phyloP scores from a whole-genome alignment of 2,888 invertebrate genomes.

The Orgyia antiqua region DNA sequence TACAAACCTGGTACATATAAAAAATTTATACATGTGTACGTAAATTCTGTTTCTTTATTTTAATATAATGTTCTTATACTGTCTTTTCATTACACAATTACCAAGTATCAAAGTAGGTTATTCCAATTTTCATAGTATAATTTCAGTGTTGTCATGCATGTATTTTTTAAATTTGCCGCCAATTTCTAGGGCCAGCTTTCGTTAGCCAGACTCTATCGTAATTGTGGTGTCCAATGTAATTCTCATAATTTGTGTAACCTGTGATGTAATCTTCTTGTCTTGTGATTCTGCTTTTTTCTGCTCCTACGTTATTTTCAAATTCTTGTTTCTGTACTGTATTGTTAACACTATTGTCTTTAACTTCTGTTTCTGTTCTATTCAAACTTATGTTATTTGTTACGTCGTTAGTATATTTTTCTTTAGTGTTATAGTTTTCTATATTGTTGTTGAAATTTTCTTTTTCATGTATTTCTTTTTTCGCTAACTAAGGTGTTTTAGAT shows the following conservation, averaged over 20 bases:
- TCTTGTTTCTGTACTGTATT: conserved; percentile 7
- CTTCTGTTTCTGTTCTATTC: conserved; percentile 5
- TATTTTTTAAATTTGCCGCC: too few relatives aligned
- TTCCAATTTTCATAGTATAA: too few relatives aligned
- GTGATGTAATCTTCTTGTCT: conserved; percentile 6
- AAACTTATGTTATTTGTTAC: conserved; percentile 3
- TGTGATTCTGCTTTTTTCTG: conserved; percentile 7
- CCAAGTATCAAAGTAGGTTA: too few relatives aligned
- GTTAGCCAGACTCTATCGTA: too few relatives aligned
- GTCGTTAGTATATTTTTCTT: conserved; percentile 2
- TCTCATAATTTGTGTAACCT: too few relatives aligned
- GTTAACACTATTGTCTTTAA: conserved; percentile 7
- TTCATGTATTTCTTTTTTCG: conserved; percentile 9
- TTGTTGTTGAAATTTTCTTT: not conserved
- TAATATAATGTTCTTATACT: too few relatives aligned
- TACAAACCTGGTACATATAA: too few relatives aligned
- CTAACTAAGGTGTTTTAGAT: conserved; percentile 7
- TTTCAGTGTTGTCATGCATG: too few relatives aligned
- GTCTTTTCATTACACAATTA: too few relatives aligned
- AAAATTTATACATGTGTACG: too few relatives aligned
- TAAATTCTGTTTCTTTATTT: too few relatives aligned
- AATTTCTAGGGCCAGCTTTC: too few relatives aligned
- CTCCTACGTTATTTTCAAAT: conserved; percentile 7
- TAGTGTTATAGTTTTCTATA: conserved; percentile 7
- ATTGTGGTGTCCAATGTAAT: not conserved